These are phyloP conservation scores for Tillus elongatus DNA, from an alignment of 2,888 invertebrate species.

Conservation along the genomic window DNA sequence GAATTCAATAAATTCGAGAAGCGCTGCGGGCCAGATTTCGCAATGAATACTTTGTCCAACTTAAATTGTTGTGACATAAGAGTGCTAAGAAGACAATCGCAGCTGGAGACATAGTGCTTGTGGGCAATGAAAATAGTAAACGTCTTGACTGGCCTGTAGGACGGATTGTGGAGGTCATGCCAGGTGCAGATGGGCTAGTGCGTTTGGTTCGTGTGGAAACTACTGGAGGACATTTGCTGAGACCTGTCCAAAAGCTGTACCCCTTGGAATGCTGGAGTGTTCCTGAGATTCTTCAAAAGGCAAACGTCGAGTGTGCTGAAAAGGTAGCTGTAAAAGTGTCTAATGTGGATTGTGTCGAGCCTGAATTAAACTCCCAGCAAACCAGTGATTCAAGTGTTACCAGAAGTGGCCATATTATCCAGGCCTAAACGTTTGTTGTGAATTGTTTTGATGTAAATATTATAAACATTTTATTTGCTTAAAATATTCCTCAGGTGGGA, in stretches of 20 bases:
- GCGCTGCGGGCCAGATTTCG: conserved; percentile 20
- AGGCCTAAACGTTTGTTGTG: too few species aligned
- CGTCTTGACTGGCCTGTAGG: conserved; percentile 26
- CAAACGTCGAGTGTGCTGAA: neutral
- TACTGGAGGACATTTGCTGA: conserved; percentile 9
- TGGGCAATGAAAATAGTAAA: too few species aligned
- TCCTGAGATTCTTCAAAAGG: neutral
- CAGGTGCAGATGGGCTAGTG: conserved; percentile 14
- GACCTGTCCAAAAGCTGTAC: conserved; percentile 18
- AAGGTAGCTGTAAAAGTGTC: neutral
- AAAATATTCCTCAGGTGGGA: too few species aligned
- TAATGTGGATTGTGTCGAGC: too few species aligned
- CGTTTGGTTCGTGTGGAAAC: conserved; percentile 16
- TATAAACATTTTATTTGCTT: neutral
- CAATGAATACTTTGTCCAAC: conserved; percentile 21
- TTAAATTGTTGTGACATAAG: too few species aligned
- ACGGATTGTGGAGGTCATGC: conserved; percentile 14
- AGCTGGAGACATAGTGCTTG: too few species aligned
- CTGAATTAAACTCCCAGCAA: too few species aligned
- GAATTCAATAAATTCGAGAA: conserved; percentile 17
- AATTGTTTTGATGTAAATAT: too few species aligned
- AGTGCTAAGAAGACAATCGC: too few species aligned
- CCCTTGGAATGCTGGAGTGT: conserved; percentile 19
- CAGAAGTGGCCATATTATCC: neutral
- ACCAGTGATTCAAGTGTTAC: too few species aligned